These are phyloP conservation scores for Oenanthe melanoleuca DNA, from an alignment of 2,113 vertebrate genomes.

Conservation along the genomic window DNA sequence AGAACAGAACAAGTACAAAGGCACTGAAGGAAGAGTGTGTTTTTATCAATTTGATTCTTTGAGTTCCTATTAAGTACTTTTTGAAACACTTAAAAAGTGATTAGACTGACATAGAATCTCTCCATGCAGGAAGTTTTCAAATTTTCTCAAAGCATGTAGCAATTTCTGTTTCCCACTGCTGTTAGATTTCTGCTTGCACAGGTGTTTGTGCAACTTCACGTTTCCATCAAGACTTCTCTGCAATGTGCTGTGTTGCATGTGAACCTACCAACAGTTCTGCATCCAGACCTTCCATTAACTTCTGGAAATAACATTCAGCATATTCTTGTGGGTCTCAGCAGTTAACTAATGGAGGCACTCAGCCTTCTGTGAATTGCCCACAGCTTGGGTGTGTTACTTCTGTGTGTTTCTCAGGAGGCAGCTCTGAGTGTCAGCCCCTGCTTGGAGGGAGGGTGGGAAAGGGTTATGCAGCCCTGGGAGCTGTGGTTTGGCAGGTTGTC, in stretches of 20 bases:
- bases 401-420: neutral
- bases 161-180: neutral
- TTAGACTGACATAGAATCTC: neutral
- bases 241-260: neutral
- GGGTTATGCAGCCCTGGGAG: neutral
- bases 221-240: neutral
- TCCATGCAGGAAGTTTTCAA: no score
- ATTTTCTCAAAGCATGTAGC: neutral
- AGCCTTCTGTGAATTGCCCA: neutral
- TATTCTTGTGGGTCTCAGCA: neutral
- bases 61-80: neutral
- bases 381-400: accelerated
- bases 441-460: neutral
- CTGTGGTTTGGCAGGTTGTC: neutral
- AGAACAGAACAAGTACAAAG: neutral
- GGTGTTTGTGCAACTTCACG: neutral
- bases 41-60: neutral
- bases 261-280: neutral
- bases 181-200: neutral
- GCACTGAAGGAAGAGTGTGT: neutral
- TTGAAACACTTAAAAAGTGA: neutral
- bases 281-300: slow-evolving; percentile 3
- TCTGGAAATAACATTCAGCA: neutral
- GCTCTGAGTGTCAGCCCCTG: neutral
- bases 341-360: neutral